Evolutionary conservation across 2,888 invertebrate genomes (phyloP).

Genomic region (Xestoiulus laeticollis): DNA sequence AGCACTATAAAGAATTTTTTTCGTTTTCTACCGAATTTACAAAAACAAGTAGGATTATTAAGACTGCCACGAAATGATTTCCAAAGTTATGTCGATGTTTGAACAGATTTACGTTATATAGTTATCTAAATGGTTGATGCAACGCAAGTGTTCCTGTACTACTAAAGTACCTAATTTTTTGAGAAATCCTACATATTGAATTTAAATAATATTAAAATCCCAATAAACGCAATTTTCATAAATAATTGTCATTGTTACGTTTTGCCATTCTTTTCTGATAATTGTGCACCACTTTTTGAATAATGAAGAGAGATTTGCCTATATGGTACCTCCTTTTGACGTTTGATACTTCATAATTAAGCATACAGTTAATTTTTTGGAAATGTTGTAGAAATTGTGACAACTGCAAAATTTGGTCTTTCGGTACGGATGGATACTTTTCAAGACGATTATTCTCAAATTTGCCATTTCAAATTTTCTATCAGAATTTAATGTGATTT

Average conservation of each 20-base stretch:
- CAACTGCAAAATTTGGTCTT: background rate
- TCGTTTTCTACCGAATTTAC: slow-evolving; percentile 13
- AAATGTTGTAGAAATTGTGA: slow-evolving; percentile 27
- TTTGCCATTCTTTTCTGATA: slow-evolving; percentile 37
- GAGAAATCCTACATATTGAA: slow-evolving; percentile 35
- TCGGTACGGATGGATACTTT: background rate
- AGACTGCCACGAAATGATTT: background rate
- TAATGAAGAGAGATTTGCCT: background rate
- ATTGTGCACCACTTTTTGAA: background rate
- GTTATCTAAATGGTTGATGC: slow-evolving; percentile 34
- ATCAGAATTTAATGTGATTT: too few species aligned
- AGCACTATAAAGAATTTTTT: slow-evolving; percentile 4
- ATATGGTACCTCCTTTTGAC: background rate
- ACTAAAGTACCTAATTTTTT: slow-evolving; percentile 30
- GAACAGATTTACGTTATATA: background rate
- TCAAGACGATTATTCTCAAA: background rate
- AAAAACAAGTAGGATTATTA: background rate
- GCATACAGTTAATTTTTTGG: background rate
- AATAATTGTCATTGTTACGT: slow-evolving; percentile 23
- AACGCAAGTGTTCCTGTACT: slow-evolving; percentile 37
- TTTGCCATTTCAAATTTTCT: too few species aligned
- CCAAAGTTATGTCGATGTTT: background rate
- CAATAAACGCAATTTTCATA: background rate
- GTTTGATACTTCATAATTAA: background rate
- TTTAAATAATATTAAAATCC: background rate